Base-by-base conservation (phyloP, 2,113 vertebrate species). In the Anarrhichthys ocellatus region DNA sequence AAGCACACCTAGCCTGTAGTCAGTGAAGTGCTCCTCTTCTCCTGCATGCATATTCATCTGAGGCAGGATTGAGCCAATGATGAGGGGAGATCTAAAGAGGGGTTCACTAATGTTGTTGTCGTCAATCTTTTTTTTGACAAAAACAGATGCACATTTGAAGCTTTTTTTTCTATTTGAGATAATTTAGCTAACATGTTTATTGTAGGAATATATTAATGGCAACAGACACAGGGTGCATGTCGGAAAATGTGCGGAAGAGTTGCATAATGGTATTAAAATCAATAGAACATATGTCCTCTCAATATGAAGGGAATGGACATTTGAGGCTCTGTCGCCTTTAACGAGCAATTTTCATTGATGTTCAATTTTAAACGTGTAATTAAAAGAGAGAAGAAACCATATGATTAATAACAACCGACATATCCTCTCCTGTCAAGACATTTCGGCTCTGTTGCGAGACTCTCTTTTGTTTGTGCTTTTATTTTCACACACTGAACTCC, bases 41-140 rank as follows among this genome's bases (percentile, higher is more conserved):
- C 32, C 56, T 38, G 36, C 65, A 27, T 84, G 70, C 65, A 82
- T 72, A 48, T 78, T 75, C 22, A 84, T 71, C 7, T 1, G 22
- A 24, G 27, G 34, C 65, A 40, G 32, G 63, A 65, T 20, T 17
- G 6, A 27, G n/a, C 11, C 8, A 22, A 76, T 40, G 18, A 72
- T 48, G 27, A 32, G 20, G 62, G 52, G 59, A 74, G 29, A 48
- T 22, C 29, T 38, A 62, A 62, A 29, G 54, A 24, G 29, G 22
- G 54, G 27, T 62, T 70, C 24, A 36, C 29, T 46, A 5, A 69
- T 0, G 9, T 11, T 24, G 29, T 36, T 59, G 22, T 54, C 15
- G 2, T 74, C 59, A 22, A 20, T 68, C 67, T 58, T 22, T 6
- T 18, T 7, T 20, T 7, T 48, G 46, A 18, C 13, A 40, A 65